These are phyloP conservation scores for Capitulum mitella DNA, from an alignment of 2,888 invertebrate genomes.

Conservation along the genomic window DNA sequence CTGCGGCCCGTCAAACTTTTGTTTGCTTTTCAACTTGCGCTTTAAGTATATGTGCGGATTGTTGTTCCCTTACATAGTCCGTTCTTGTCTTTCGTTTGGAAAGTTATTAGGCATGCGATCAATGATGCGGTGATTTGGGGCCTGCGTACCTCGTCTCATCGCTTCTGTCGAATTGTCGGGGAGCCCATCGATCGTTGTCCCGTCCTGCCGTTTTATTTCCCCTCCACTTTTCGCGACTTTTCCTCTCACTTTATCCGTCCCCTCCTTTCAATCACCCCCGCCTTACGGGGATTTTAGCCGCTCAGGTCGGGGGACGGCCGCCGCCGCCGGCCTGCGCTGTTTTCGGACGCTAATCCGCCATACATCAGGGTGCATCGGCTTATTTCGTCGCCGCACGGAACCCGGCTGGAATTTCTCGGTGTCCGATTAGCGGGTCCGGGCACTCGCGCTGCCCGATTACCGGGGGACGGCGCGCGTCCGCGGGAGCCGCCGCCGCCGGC, in stretches of 20 bases:
- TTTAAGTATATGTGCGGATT: too few species aligned
- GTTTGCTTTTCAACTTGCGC: too few species aligned
- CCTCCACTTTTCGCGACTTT: not conserved
- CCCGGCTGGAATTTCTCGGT: not conserved
- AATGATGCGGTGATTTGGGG: too few species aligned
- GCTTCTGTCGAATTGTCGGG: too few species aligned
- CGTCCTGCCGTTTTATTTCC: not conserved
- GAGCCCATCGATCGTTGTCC: too few species aligned
- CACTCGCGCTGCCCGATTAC: not conserved
- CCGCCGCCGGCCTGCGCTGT: not conserved
- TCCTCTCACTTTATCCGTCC: not conserved
- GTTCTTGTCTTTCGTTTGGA: too few species aligned
- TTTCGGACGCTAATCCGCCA: constrained; percentile 8
- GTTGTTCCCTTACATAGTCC: too few species aligned
- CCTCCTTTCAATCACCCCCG: not conserved
- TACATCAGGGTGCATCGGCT: not conserved
- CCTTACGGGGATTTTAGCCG: not conserved
- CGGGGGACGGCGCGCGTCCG: not conserved
- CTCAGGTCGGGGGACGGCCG: not conserved
- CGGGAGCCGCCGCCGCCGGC: not conserved
- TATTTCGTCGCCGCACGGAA: constrained; percentile 20
- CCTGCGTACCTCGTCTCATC: too few species aligned
- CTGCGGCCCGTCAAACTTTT: too few species aligned
- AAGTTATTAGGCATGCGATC: too few species aligned
- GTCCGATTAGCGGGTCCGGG: not conserved